These are phyloP conservation scores for Pseudomugil tenellus DNA, from an alignment of 2,797 vertebrate species.

Conservation along the genomic window DNA sequence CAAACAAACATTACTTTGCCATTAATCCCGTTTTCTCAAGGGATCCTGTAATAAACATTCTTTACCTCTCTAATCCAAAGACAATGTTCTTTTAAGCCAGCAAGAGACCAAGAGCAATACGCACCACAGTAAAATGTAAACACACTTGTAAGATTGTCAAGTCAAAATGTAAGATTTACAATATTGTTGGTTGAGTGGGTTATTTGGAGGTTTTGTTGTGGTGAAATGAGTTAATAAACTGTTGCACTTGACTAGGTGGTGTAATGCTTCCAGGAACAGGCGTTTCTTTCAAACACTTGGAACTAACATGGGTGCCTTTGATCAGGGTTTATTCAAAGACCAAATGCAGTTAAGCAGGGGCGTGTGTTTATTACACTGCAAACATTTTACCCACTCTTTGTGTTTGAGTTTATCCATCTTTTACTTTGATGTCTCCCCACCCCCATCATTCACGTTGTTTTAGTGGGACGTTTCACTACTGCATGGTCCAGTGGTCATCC, in stretches of 20 bases:
- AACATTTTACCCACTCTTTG: slow-evolving; percentile 25
- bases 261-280: slow-evolving; percentile 33
- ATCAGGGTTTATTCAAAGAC: slow-evolving; percentile 42
- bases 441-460: slow-evolving; percentile 26
- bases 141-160: slow-evolving; percentile 4
- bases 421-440: slow-evolving; percentile 42
- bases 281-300: slow-evolving; percentile 22
- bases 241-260: slow-evolving; percentile 15
- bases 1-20: slow-evolving; percentile 45
- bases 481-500: neutral
- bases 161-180: neutral
- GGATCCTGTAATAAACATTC: slow-evolving; percentile 38
- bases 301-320: slow-evolving; percentile 17
- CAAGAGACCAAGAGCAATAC: slow-evolving; percentile 7
- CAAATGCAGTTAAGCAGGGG: slow-evolving; percentile 24
- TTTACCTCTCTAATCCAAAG: slow-evolving; percentile 48
- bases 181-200: neutral
- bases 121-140: slow-evolving; percentile 6
- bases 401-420: slow-evolving; percentile 20
- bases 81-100: slow-evolving; percentile 41
- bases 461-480: slow-evolving; percentile 25
- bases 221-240: slow-evolving; percentile 14
- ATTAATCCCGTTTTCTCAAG: slow-evolving; percentile 41
- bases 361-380: slow-evolving; percentile 48
- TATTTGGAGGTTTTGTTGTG: neutral